These are phyloP conservation scores for Bucco capensis DNA, from an alignment of 2,113 vertebrate species.

Conservation along the genomic window DNA sequence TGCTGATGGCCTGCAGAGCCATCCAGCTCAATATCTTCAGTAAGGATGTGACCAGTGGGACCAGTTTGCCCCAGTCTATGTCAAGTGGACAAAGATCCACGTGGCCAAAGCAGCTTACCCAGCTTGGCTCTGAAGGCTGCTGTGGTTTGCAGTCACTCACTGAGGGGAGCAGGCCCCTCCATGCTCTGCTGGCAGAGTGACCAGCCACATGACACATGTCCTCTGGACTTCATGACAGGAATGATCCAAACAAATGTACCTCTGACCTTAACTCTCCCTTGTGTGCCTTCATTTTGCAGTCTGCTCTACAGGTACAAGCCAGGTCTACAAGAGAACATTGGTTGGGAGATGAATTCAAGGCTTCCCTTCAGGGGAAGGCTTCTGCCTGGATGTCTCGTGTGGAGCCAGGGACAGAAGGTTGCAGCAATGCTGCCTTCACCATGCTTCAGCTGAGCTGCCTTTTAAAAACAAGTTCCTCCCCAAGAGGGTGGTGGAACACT, in stretches of 20 bases:
- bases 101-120: neutral
- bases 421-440: neutral
- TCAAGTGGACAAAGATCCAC: neutral
- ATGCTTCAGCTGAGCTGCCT: accelerated
- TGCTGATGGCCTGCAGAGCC: neutral
- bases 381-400: neutral
- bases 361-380: neutral
- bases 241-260: neutral
- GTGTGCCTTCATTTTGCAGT: neutral
- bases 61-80: neutral
- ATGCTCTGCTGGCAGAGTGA: neutral
- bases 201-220: neutral
- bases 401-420: neutral
- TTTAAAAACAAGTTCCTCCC: no score
- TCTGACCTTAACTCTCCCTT: neutral
- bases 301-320: neutral
- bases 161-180: neutral
- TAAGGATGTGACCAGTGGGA: neutral
- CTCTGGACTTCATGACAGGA: neutral
- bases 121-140: neutral
- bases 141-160: neutral
- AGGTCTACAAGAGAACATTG: no score
- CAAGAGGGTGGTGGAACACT: no score
- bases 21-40: neutral
- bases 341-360: neutral